Conservation (phyloP, 64 coral and sea anemone species). For the Porites australiensis region DNA sequence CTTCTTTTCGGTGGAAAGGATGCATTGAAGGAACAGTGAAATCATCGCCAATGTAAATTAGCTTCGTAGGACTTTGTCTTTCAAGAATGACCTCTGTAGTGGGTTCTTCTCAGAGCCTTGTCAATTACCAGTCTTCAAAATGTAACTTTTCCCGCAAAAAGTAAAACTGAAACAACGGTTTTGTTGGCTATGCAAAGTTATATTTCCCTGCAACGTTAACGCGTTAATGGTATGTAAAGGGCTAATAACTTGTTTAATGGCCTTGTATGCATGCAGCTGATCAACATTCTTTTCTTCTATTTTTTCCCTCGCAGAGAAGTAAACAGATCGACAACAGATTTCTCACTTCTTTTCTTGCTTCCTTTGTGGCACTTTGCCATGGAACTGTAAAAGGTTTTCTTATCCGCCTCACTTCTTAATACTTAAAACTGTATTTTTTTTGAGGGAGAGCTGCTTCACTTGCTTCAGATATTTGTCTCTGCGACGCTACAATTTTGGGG, state of each 20-base stretch:
- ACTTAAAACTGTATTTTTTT: conserved; percentile 5
- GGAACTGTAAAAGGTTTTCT: background rate
- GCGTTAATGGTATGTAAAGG: no score
- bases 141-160: conserved; percentile 13
- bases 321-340: background rate
- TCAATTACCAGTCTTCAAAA: conserved; percentile 9
- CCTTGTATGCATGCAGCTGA: background rate
- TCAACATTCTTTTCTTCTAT: background rate
- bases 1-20: conserved; percentile 8
- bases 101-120: background rate
- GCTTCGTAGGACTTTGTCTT: conserved; percentile 12
- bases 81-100: conserved; percentile 8
- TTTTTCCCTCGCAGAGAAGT: background rate
- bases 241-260: background rate
- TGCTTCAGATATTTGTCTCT: background rate
- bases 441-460: background rate
- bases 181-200: background rate
- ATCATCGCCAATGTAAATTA: background rate
- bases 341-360: no score
- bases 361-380: background rate
- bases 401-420: conserved; percentile 4
- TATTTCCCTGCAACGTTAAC: background rate
- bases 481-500: background rate
- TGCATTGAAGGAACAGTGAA: background rate
- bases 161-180: conserved; percentile 7